Evolutionary conservation across 1,140 invertebrate genomes (phyloP), one percentile per base, ranked within the genome.

Genomic region (Nasonia vitripennis): DNA sequence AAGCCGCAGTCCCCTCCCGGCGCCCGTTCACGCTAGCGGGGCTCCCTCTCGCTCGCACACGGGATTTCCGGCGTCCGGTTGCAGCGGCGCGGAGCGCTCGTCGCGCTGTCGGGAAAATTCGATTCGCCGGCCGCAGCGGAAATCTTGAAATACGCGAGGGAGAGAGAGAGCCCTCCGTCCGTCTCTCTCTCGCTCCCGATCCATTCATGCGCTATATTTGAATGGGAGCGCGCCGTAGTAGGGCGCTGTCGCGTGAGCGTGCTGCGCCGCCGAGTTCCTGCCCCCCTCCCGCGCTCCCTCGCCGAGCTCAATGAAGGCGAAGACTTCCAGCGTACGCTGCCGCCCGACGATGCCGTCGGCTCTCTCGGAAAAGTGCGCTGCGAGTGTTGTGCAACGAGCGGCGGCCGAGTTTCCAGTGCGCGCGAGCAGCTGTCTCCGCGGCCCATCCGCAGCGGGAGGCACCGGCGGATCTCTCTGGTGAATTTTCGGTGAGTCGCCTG

Each of bases 401-500:
- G 41, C 41, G 9, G 9, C 41, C 41, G 9, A 1, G 41, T 45
- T 9, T 45, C 41, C 10, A 45, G 41, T 41, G 4, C 9, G 41
- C 41, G 7, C 41, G 34, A 34, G 34, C 5, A 34, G 27, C 27
- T 27, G 27, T 27, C 27, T 0, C 27, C 27, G 27, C 27, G 27
- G 27, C 27, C 27, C 27, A 27, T 27, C 27, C 27, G 27, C 27
- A 27, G 27, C 27, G 27, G 34, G 34, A 37, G 5, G 34, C 34
- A 37, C 34, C 86, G 88, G 88, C 88, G 27, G 27, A 27, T 88
- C 89, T 27, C 27, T 27, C 27, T 27, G 27, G 90, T 91, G 89
- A 91, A 91, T 89, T 89, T 88, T 87, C 87, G 88, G 88, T 88
- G 88, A 88, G 88, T 91, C 78, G 37, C 37, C 37, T 41, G 37